Percentiles rank a stretch among this genome's conserved stretches.
These are phyloP conservation scores for Lytechinus variegatus DNA, from an alignment of 35 echinoderm and acorn worm genomes.

Conservation along the genomic window DNA sequence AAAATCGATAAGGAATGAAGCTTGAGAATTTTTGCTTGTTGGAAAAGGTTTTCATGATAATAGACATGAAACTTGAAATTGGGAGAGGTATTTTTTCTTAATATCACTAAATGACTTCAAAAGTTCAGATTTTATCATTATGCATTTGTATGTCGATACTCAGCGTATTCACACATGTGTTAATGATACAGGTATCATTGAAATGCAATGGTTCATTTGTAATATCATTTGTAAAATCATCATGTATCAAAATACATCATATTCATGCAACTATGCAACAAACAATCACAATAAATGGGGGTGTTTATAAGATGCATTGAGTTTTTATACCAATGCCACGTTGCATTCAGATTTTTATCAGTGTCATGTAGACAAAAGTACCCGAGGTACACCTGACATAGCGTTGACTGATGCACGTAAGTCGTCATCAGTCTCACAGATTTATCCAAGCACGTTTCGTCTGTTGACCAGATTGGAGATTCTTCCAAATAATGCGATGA, in stretches of 20 bases:
- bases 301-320: conserved; percentile 2
- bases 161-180: neutral
- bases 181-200: neutral
- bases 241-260: neutral
- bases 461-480: neutral
- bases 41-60: neutral
- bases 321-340: neutral
- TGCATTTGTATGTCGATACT: neutral
- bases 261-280: neutral
- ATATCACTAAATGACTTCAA: neutral
- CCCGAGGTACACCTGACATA: neutral
- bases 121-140: neutral
- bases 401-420: neutral
- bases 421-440: neutral
- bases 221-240: neutral
- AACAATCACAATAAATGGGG: neutral
- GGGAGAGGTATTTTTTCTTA: neutral
- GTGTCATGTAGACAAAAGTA: neutral
- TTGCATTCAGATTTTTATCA: neutral
- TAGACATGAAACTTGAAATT: neutral
- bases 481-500: no score
- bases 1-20: neutral
- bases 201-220: neutral
- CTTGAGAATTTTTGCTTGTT: neutral
- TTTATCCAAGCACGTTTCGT: neutral